Percentiles rank a stretch among this genome's conserved stretches.
Conservation (phyloP, 1,140 invertebrate species). For the Asobara japonica region DNA sequence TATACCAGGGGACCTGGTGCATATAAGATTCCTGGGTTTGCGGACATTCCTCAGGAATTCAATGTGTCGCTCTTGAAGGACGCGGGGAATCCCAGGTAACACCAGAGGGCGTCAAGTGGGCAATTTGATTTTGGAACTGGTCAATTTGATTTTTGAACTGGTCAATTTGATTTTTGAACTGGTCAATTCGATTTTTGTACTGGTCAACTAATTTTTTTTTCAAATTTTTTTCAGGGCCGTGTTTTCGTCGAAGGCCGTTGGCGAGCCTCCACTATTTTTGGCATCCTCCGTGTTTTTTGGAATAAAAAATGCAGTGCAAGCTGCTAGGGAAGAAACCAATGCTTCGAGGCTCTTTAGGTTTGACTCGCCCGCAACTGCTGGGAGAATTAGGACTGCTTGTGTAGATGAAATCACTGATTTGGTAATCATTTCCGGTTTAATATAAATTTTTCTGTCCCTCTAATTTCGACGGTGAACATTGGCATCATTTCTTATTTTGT, state of each 20-base stretch:
- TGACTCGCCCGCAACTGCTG: constrained; percentile 88
- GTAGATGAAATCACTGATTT: constrained; percentile 16
- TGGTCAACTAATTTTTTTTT: too few relatives aligned
- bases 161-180: too few relatives aligned
- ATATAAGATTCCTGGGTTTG: constrained; percentile 93
- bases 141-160: too few relatives aligned
- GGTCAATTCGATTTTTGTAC: too few relatives aligned
- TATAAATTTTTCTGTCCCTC: constrained; percentile 62
- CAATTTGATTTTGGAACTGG: too few relatives aligned
- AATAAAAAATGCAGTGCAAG: constrained; percentile 87
- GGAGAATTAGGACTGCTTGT: constrained; percentile 90
- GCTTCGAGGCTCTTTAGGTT: constrained; percentile 75
- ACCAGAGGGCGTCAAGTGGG: too few relatives aligned
- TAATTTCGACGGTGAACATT: constrained; percentile 71
- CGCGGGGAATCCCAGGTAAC: constrained; percentile 84
- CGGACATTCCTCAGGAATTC: constrained; percentile 90
- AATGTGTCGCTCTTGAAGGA: constrained; percentile 94
- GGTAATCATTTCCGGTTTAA: constrained; percentile 29
- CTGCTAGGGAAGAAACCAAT: constrained; percentile 78
- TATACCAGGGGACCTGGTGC: constrained; percentile 89
- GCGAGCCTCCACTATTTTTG: constrained; percentile 93
- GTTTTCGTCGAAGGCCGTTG: constrained; percentile 96
- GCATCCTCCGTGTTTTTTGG: constrained; percentile 89
- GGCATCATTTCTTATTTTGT: too few relatives aligned
- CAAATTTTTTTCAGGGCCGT: too few relatives aligned